These are phyloP conservation scores for Gymnoscopelus braueri DNA, from an alignment of 2,797 vertebrate genomes.

Conservation along the genomic window DNA sequence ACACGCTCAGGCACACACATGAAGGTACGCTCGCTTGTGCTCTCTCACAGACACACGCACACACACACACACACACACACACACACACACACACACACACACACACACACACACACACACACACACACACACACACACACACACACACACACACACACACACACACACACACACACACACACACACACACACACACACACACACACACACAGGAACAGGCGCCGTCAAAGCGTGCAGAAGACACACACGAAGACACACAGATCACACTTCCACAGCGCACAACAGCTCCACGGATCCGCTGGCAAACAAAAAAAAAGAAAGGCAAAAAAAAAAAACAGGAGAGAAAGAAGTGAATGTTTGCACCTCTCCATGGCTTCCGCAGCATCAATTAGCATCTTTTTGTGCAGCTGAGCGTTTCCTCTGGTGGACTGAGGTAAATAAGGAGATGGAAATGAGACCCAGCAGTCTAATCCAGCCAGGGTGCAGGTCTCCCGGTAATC, in stretches of 20 bases:
- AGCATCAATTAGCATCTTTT: constrained; percentile 82
- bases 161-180: neutral
- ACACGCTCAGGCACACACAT: neutral
- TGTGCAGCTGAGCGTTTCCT: constrained; percentile 80
- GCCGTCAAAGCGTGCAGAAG: no score
- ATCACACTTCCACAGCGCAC: constrained; percentile 4
- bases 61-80: constrained; percentile 19
- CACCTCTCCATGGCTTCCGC: constrained; percentile 60
- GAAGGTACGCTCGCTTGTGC: no score
- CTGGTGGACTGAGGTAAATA: constrained; percentile 74
- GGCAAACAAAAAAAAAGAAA: constrained; percentile 33
- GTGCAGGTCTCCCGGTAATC: constrained; percentile 82
- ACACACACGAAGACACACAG: constrained; percentile 10
- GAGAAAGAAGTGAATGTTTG: constrained; percentile 31
- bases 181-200: neutral
- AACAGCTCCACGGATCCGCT: neutral
- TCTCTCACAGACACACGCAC: neutral
- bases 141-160: neutral
- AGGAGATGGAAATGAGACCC: constrained; percentile 79
- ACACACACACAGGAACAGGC: neutral
- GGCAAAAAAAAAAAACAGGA: constrained; percentile 35
- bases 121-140: constrained; percentile 2
- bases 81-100: constrained; percentile 5
- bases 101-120: neutral
- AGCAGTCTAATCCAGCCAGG: constrained; percentile 81